Conservation (phyloP, 2,888 invertebrate genomes). For the Cephus runcator region DNA sequence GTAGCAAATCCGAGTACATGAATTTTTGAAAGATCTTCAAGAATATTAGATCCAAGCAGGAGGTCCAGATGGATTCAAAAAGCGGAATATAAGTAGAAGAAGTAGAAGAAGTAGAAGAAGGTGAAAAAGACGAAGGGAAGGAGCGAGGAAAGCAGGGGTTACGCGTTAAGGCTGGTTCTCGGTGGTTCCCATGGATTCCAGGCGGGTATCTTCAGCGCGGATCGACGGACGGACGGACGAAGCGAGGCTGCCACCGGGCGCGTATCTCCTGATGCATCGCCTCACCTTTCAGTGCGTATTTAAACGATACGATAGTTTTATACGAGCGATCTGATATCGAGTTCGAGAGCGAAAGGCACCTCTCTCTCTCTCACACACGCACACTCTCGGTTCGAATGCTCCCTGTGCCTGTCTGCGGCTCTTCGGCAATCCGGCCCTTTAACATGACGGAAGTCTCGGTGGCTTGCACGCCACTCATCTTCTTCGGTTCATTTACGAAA, state of each 20-base stretch:
- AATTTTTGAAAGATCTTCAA: too few relatives aligned
- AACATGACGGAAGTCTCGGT: constrained; percentile 54
- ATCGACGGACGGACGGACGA: constrained; percentile 59
- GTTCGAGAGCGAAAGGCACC: constrained; percentile 54
- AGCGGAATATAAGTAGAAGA: not conserved
- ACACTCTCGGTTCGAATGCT: constrained; percentile 23
- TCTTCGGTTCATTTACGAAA: constrained; percentile 27
- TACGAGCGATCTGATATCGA: constrained; percentile 65
- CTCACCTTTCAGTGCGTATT: constrained; percentile 67
- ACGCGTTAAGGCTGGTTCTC: constrained; percentile 58
- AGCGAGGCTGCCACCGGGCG: constrained; percentile 62
- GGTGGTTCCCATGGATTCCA: constrained; percentile 66
- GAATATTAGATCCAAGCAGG: too few relatives aligned
- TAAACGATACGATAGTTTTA: constrained; percentile 66
- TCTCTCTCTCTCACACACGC: not conserved
- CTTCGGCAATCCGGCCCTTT: constrained; percentile 33
- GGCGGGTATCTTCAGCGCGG: constrained; percentile 62
- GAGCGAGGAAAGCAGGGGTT: constrained; percentile 40
- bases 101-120: not conserved
- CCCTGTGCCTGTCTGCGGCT: constrained; percentile 1
- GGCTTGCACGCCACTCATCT: constrained; percentile 23
- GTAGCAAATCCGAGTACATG: too few relatives aligned
- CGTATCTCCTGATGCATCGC: constrained; percentile 66
- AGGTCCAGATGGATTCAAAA: not conserved
- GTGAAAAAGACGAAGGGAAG: not conserved